Percentiles rank a stretch among this genome's conserved stretches.
phyloP scores from a whole-genome alignment of 2,888 invertebrate genomes.

The Polia nebulosa region DNA sequence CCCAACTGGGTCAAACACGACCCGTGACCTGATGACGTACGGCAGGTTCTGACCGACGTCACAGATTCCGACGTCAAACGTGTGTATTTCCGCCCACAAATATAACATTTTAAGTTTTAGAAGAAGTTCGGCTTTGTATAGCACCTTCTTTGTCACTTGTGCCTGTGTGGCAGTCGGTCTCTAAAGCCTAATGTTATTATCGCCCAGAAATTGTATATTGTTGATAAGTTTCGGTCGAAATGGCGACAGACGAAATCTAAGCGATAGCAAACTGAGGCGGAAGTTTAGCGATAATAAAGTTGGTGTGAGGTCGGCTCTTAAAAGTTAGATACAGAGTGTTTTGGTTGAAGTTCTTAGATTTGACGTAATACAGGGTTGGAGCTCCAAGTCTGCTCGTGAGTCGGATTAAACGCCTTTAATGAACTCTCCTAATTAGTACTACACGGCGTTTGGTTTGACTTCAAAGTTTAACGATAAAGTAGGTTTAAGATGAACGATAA shows the following conservation, averaged over 20 bases:
- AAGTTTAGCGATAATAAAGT: slow-evolving; percentile 33
- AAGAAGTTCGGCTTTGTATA: not conserved
- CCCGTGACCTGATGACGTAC: slow-evolving; percentile 18
- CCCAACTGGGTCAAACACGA: slow-evolving; percentile 51
- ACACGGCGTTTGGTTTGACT: not conserved
- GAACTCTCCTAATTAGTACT: slow-evolving; percentile 22
- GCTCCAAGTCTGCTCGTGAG: not conserved
- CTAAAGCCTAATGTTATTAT: not conserved
- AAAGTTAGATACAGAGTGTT: slow-evolving; percentile 14
- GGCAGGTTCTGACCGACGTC: slow-evolving; percentile 10
- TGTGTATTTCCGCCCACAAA: not conserved
- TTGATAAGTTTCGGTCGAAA: slow-evolving; percentile 17
- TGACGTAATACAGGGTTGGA: slow-evolving; percentile 17
- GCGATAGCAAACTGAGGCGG: not conserved
- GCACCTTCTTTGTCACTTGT: not conserved
- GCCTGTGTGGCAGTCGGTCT: not conserved
- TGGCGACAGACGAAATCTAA: slow-evolving; percentile 15
- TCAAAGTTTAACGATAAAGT: slow-evolving; percentile 14
- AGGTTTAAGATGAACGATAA: not conserved
- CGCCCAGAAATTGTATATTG: not conserved
- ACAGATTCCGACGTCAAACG: slow-evolving; percentile 24
- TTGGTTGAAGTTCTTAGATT: slow-evolving; percentile 33
- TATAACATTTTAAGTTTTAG: not conserved
- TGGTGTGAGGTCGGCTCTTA: slow-evolving; percentile 12
- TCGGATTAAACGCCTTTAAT: not conserved